A percentile compares a stretch with the other conserved stretches of the same genome.
Conservation (phyloP, 2,797 vertebrate genomes). For the Takifugu rubripes region DNA sequence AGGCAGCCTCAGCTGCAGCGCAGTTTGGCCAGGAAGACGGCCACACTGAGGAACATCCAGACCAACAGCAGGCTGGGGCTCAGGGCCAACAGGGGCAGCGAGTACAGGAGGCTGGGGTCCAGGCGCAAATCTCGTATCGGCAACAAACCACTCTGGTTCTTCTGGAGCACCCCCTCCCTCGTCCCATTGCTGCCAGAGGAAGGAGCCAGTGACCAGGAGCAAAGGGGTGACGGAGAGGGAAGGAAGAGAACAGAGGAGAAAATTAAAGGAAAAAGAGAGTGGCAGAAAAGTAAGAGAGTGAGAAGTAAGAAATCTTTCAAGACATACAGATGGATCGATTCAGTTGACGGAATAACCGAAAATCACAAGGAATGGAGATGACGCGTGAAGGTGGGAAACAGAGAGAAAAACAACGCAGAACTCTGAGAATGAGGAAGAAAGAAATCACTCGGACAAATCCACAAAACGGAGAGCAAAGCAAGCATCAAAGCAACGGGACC, state of each 20-base stretch:
- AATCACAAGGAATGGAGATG: neutral
- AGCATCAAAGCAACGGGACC: constrained; percentile 42
- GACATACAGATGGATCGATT: no score
- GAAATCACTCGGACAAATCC: neutral
- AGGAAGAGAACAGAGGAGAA: constrained; percentile 56
- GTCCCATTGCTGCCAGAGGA: constrained; percentile 90
- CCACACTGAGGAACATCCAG: constrained; percentile 97
- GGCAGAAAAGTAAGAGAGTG: neutral
- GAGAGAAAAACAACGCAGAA: constrained; percentile 86
- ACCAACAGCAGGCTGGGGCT: constrained; percentile 98
- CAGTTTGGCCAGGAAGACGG: constrained; percentile 92
- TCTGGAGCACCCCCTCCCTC: constrained; percentile 98
- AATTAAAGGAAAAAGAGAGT: neutral
- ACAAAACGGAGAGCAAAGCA: constrained; percentile 50
- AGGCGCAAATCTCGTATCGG: constrained; percentile 94
- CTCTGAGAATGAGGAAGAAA: constrained; percentile 77
- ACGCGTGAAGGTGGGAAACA: constrained; percentile 70
- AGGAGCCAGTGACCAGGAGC: constrained; percentile 16
- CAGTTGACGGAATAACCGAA: no score
- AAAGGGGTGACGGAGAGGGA: constrained; percentile 7
- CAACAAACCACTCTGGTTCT: constrained; percentile 98
- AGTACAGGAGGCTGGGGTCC: constrained; percentile 97
- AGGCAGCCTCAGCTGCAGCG: constrained; percentile 87
- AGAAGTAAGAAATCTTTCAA: no score
- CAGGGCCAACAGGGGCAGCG: constrained; percentile 93